Percentiles rank a stretch among this genome's conserved stretches.
These are phyloP conservation scores for Melanotaenia trifasciata DNA, from an alignment of 2,797 vertebrate genomes.

Conservation along the genomic window DNA sequence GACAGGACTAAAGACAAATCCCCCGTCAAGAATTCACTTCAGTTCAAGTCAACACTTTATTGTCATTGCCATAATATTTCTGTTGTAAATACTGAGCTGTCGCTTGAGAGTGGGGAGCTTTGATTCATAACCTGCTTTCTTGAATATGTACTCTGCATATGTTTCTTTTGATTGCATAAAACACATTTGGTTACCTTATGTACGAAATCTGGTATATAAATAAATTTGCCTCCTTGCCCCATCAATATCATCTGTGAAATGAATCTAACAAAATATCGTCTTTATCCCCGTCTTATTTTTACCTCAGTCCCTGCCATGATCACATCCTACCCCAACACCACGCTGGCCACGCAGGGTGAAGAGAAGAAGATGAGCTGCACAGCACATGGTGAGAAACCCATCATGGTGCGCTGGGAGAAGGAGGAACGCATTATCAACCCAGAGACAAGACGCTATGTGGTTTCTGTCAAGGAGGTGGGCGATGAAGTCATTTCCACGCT, in stretches of 20 bases:
- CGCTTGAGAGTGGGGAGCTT: too few relatives aligned
- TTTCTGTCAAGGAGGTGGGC: slow-evolving; percentile 94
- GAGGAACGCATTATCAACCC: slow-evolving; percentile 98
- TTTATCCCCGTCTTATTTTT: slow-evolving; percentile 1
- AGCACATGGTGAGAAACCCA: slow-evolving; percentile 96
- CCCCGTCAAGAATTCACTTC: too few relatives aligned
- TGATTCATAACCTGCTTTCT: too few relatives aligned
- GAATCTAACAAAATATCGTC: not conserved
- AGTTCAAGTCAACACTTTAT: too few relatives aligned
- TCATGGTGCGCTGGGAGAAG: slow-evolving; percentile 99
- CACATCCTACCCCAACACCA: slow-evolving; percentile 97
- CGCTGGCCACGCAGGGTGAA: slow-evolving; percentile 95
- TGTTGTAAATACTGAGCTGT: too few relatives aligned
- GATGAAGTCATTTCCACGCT: slow-evolving; percentile 97
- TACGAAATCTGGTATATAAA: not conserved
- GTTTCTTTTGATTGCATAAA: not conserved
- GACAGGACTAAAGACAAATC: not conserved
- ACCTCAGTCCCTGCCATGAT: slow-evolving; percentile 96
- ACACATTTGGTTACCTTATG: not conserved
- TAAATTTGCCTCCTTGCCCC: not conserved
- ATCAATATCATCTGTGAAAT: not conserved
- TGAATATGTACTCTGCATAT: too few relatives aligned
- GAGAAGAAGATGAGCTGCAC: slow-evolving; percentile 99
- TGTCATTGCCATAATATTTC: not conserved
- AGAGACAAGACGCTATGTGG: slow-evolving; percentile 96